Evolutionary conservation across 2,113 vertebrate species (phyloP), one percentile per base, ranked within the genome.

Genomic region (Heterotis niloticus): DNA sequence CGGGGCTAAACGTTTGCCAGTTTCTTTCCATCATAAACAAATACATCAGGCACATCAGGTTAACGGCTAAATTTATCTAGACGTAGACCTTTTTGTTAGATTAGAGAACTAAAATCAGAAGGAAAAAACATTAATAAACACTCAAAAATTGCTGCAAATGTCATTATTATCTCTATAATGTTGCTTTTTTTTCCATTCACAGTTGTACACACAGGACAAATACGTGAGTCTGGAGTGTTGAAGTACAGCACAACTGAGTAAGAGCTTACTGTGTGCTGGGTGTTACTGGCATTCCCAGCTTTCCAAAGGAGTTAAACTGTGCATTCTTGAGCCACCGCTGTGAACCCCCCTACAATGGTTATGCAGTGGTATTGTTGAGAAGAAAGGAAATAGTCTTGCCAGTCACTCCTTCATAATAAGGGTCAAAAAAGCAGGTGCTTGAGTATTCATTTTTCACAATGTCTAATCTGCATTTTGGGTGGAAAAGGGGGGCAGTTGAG

Each of bases 321-420:
- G 29, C 10, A 18, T 70, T 70, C 17, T 18, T 71, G 18, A 62
- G 10, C 52, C 7, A 44, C 34, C 34, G 34, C 18, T 24, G 9
- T 52, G 11, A 18, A 71, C n/a, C n/a, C 20, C n/a, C 34, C 34
- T 71, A 66, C 23, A 66, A 12, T 24, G 64, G 20, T 23, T 23
- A 4, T 71, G 34, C 24, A 13, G 20, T 12, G 20, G 69, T 18
- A n/a, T 34, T 14, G 7, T 54, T 54, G 51, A 54, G 23, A 72
- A 72, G 69, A 71, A 71, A 71, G 69, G 9, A 72, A 44, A 24
- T 51, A 23, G 14, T 72, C n/a, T 72, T 51, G 68, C 52, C 68
- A 52, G 20, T 52, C 14, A 23, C 7, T 65, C n/a, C 65, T 65
- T 51, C 34, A 66, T 23, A 23, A 57, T 1, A 34, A 78, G 26